Percentiles rank a stretch among this genome's conserved stretches.
These are phyloP conservation scores for Melopsittacus undulatus DNA, from an alignment of 2,797 vertebrate genomes.

Conservation along the genomic window DNA sequence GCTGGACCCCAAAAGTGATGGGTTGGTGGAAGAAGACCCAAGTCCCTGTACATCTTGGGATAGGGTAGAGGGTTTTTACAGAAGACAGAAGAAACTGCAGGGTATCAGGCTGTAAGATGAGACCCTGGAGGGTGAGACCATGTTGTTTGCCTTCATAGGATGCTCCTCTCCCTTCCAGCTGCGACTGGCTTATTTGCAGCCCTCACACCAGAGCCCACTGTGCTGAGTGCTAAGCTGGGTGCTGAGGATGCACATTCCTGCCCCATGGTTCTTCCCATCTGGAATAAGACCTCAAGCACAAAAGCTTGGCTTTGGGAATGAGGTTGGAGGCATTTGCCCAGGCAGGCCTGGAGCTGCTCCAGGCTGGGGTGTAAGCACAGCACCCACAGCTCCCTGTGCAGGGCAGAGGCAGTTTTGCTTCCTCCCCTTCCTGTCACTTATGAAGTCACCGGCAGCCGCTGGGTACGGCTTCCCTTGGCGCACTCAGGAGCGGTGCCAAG, in stretches of 20 bases:
- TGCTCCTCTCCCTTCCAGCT: neutral
- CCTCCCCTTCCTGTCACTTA: neutral
- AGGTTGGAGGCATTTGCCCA: fast-evolving
- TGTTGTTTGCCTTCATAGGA: fast-evolving
- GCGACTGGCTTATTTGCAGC: neutral
- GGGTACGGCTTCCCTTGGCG: constrained; percentile 36
- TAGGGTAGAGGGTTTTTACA: neutral
- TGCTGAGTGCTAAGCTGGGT: neutral
- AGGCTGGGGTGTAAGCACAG: fast-evolving
- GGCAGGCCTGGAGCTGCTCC: neutral
- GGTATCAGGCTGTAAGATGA: neutral
- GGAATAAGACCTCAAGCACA: neutral
- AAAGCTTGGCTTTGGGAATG: neutral
- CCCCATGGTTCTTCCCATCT: neutral
- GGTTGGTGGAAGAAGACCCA: neutral
- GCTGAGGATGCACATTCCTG: fast-evolving
- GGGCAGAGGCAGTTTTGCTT: neutral
- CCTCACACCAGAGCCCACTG: neutral
- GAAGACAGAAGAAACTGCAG: neutral
- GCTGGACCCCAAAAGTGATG: neutral
- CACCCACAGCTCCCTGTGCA: neutral
- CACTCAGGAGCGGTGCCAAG: neutral
- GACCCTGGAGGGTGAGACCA: neutral
- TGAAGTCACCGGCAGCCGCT: neutral
- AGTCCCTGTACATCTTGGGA: neutral